Conservation (phyloP, 2,113 vertebrate species). For the Girardinichthys multiradiatus region DNA sequence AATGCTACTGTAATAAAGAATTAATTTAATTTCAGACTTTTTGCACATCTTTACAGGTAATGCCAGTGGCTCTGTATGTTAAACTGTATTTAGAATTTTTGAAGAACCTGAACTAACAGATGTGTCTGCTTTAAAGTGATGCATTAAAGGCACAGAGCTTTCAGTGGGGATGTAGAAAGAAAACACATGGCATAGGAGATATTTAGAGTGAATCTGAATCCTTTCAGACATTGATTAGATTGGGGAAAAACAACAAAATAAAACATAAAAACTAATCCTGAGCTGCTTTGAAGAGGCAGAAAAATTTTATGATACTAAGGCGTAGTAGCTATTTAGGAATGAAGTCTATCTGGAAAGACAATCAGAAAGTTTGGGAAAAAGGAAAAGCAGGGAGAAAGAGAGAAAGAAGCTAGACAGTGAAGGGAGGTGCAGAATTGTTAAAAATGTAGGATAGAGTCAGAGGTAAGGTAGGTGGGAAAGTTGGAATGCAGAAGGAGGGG, state of each 20-base stretch:
- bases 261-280: neutral
- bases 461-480: conserved; percentile 57
- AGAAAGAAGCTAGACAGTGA: conserved; percentile 19
- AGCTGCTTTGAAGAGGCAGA: conserved; percentile 18
- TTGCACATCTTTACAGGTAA: neutral
- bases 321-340: conserved; percentile 62
- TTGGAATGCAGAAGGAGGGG: conserved; percentile 57
- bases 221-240: neutral
- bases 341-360: conserved; percentile 73
- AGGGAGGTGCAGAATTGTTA: conserved; percentile 23
- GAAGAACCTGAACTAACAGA: conserved; percentile 36
- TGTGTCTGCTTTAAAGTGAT: conserved; percentile 5
- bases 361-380: conserved; percentile 54
- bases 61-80: neutral
- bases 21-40: neutral
- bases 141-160: conserved; percentile 30
- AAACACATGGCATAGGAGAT: conserved; percentile 13
- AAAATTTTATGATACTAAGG: conserved; percentile 34
- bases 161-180: conserved; percentile 34
- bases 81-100: conserved; percentile 29
- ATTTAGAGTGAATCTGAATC: no score
- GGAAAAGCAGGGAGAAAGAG: conserved; percentile 10
- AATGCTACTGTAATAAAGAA: neutral
- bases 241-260: neutral
- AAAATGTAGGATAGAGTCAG: conserved; percentile 45